Conservation (phyloP, 2,113 vertebrate genomes). For the Prietella phreatophila region DNA sequence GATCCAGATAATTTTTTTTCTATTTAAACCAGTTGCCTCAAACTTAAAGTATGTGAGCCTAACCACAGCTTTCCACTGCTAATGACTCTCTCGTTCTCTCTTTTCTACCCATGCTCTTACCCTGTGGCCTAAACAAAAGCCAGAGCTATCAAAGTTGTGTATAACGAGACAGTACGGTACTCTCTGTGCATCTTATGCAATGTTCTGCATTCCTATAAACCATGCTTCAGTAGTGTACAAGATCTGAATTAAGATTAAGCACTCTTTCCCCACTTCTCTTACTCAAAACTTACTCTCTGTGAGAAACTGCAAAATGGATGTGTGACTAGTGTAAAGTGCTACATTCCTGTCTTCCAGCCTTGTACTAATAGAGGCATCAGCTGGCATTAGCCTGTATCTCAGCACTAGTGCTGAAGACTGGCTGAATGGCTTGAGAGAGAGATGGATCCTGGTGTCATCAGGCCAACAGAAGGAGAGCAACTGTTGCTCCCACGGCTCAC, state of each 20-base stretch:
- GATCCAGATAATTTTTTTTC: slow-evolving; percentile 26
- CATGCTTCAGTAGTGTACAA: neutral
- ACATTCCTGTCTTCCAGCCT: slow-evolving; percentile 17
- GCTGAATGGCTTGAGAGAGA: slow-evolving; percentile 23
- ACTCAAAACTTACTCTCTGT: neutral
- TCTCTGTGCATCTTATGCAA: neutral
- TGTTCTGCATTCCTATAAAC: slow-evolving; percentile 24
- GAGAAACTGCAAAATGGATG: slow-evolving; percentile 13
- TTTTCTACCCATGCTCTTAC: slow-evolving; percentile 21
- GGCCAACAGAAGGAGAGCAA: slow-evolving; percentile 50
- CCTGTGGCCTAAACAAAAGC: slow-evolving; percentile 41
- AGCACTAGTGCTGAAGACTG: slow-evolving; percentile 21
- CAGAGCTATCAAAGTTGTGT: slow-evolving; percentile 30
- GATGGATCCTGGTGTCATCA: slow-evolving; percentile 46
- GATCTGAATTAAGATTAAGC: neutral
- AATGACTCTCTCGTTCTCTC: slow-evolving; percentile 18
- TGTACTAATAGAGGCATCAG: slow-evolving; percentile 44
- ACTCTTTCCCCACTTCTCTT: neutral
- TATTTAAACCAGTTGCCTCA: slow-evolving; percentile 39
- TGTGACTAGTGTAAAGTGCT: neutral
- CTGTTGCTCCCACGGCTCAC: slow-evolving; percentile 50
- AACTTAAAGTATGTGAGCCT: slow-evolving; percentile 33
- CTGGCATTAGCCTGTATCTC: slow-evolving; percentile 44
- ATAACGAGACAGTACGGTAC: slow-evolving; percentile 30
- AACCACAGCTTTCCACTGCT: slow-evolving; percentile 38